phyloP scores from a whole-genome alignment of 2,888 invertebrate species.

The Pristionchus entomophagus region DNA sequence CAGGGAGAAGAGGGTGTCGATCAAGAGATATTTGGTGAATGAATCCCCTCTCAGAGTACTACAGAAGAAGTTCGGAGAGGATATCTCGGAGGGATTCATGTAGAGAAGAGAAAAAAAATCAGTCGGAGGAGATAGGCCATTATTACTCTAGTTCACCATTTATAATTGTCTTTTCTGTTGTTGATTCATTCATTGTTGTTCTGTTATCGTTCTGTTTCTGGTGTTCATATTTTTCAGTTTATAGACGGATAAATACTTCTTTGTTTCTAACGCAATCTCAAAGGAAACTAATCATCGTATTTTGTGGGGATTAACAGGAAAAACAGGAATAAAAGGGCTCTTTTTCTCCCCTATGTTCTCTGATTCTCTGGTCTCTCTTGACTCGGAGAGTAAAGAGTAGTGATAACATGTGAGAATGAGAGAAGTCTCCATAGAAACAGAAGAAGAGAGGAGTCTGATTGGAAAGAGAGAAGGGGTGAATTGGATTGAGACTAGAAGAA shows the following conservation, averaged over 20 bases:
- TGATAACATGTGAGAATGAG: background rate
- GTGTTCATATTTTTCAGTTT: background rate
- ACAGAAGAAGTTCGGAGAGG: slow-evolving; percentile 67
- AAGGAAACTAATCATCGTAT: background rate
- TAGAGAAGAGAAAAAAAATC: too few species aligned
- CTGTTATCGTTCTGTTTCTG: slow-evolving; percentile 33
- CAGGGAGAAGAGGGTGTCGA: too few species aligned
- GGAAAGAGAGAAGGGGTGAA: background rate
- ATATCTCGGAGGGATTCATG: slow-evolving; percentile 50
- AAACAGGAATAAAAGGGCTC: too few species aligned
- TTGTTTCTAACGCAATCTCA: background rate
- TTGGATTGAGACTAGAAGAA: background rate
- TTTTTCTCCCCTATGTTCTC: background rate
- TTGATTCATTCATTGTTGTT: slow-evolving; percentile 24
- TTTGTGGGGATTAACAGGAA: background rate
- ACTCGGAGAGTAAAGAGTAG: background rate
- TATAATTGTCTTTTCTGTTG: background rate
- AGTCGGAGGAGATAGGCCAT: background rate
- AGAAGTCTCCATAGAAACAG: slow-evolving; percentile 34
- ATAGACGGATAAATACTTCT: background rate
- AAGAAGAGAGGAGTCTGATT: background rate
- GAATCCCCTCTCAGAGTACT: too few species aligned
- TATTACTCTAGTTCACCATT: background rate
- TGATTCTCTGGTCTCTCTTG: background rate
- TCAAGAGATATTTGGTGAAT: too few species aligned